A percentile compares a stretch with the other conserved stretches of the same genome.
Evolutionary conservation across 2,113 vertebrate species (phyloP).

Genomic region (Choloepus hoffmanni): DNA sequence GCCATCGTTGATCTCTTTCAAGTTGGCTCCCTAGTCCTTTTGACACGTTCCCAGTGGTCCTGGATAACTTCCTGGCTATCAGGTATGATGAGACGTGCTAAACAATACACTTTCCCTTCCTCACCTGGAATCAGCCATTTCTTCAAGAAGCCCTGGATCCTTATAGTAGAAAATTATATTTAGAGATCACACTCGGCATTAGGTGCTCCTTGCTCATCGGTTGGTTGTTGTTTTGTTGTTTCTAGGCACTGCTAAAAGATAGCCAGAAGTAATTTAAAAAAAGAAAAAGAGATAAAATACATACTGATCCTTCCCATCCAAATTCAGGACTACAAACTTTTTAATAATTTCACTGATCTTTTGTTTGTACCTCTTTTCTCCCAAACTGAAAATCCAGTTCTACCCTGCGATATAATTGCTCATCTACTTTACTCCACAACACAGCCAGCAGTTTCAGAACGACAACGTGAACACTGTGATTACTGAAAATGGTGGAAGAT

Average conservation of each 20-base stretch:
- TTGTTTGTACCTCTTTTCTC: not conserved
- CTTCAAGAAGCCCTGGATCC: not conserved
- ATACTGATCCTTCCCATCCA: not conserved
- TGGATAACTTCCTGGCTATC: not conserved
- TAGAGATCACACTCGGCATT: not conserved
- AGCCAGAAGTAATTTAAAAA: not conserved
- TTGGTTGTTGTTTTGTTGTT: not conserved
- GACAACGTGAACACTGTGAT: accelerated
- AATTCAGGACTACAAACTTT: not conserved
- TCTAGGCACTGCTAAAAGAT: not conserved
- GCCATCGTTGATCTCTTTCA: not conserved
- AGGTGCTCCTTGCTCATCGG: not conserved
- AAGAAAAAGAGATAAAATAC: not conserved
- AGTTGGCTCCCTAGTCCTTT: not conserved
- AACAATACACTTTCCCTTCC: accelerated
- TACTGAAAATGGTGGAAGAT: not conserved
- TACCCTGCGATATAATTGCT: not conserved
- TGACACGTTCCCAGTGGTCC: not conserved
- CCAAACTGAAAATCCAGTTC: not conserved
- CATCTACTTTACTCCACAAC: not conserved
- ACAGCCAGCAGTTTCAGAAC: not conserved
- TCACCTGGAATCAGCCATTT: not conserved
- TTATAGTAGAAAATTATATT: not conserved
- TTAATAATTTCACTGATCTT: not conserved
- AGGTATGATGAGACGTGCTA: not conserved